Evolutionary conservation across 2,888 invertebrate species (phyloP), one percentile per base, ranked within the genome.

Genomic region (Trissoscelio sp.): DNA sequence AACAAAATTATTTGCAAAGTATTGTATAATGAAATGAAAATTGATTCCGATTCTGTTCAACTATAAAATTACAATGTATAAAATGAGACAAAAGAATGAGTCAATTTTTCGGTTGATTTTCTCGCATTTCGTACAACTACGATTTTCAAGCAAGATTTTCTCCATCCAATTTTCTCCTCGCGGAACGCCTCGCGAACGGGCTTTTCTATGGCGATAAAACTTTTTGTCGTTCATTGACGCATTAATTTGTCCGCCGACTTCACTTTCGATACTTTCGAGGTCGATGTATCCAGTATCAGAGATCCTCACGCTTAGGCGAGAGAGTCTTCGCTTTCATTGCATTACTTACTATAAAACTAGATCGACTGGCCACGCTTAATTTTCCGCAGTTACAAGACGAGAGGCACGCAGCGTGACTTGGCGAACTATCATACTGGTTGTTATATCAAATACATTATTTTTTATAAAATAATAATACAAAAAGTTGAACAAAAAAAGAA

Each of bases 241-340:
- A 64, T 79, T 74, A 70, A 79, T 79, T 73, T 69, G 83, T 81
- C 83, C 81, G 82, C 31, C 86, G 85, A 86, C 90, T 90, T 91
- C 89, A 89, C 91, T 91, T 89, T 91, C 91, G 88, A 90, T 91
- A 88, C 89, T 91, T 90, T 90, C 90, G 89, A 90, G 88, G 87
- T 87, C 88, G 87, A 86, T 87, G 88, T 87, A 87, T 89, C 87
- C 85, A 85, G 85, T 86, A 87, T 86, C 84, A 78, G 69, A 57
- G 58, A 77, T 87, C 86, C 85, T 85, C 83, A 86, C 86, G 85
- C 66, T 81, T 85, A 79, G 86, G 83, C 86, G 87, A 87, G 89
- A 88, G 89, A 88, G 89, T 88, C 87, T 88, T 91, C 90, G 88
- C 91, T 91, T 90, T 90, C 91, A 88, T 89, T 86, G 85, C 72